These are phyloP conservation scores for Torymus auratus DNA, from an alignment of 2,888 invertebrate species.

Conservation along the genomic window DNA sequence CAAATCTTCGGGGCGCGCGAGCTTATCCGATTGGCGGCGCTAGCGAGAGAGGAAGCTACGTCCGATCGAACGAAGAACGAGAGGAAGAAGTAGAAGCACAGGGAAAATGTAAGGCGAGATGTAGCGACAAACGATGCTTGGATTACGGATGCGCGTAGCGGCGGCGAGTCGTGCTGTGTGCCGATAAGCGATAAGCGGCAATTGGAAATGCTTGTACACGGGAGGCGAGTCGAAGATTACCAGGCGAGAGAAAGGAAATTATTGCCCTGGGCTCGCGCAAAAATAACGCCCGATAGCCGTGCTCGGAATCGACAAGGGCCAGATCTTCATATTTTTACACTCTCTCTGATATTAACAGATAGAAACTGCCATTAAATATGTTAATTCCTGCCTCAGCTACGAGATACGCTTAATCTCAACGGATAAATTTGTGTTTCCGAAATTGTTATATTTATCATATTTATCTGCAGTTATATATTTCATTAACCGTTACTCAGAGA, in stretches of 20 bases:
- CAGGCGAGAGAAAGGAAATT: conserved; percentile 25
- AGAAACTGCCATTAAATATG: no score
- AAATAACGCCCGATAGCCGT: conserved; percentile 19
- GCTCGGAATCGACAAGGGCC: background rate
- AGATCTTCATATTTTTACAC: no score
- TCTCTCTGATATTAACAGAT: no score
- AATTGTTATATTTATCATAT: no score
- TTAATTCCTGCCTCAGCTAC: no score
- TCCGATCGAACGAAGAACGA: background rate
- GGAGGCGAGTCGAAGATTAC: conserved; percentile 36
- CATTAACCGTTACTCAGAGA: no score
- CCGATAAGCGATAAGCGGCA: conserved; percentile 47
- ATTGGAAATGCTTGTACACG: conserved; percentile 51
- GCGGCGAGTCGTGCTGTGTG: background rate
- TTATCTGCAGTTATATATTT: no score
- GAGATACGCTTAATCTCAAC: no score
- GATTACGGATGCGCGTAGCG: conserved; percentile 42
- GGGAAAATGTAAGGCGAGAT: conserved; percentile 34
- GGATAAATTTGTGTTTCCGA: no score
- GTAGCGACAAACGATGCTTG: conserved; percentile 52
- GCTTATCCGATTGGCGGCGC: conserved; percentile 41
- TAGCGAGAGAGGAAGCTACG: background rate
- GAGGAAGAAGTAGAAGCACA: background rate
- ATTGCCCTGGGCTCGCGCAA: conserved; percentile 20
- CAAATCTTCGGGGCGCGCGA: conserved; percentile 9